These are phyloP conservation scores for Octodon degus DNA, from an alignment of 2,113 vertebrate species.

Conservation along the genomic window DNA sequence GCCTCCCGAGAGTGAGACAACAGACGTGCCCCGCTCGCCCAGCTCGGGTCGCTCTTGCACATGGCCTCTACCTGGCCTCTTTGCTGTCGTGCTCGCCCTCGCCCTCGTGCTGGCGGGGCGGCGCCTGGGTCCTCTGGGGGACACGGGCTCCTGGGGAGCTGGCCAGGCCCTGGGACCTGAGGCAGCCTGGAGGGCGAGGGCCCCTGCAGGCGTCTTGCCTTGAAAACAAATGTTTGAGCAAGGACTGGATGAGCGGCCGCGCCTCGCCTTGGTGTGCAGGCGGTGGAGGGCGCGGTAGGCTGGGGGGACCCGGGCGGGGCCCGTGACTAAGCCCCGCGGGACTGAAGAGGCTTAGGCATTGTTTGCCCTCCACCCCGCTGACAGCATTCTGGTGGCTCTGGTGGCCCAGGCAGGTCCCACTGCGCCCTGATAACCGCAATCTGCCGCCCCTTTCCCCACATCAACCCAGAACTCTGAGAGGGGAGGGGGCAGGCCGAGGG, in stretches of 20 bases:
- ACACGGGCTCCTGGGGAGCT: background rate
- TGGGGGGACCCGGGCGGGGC: background rate
- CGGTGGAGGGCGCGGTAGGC: background rate
- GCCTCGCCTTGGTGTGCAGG: background rate
- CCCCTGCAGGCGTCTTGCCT: background rate
- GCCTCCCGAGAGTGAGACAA: background rate
- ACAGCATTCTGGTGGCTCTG: background rate
- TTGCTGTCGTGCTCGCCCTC: background rate
- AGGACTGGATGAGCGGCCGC: background rate
- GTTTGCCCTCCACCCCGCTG: constrained; percentile 17
- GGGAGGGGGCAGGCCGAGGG: background rate
- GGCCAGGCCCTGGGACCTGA: background rate
- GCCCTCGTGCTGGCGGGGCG: background rate
- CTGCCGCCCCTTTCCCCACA: background rate
- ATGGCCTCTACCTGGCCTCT: too few species aligned
- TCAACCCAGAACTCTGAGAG: background rate
- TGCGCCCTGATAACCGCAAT: background rate
- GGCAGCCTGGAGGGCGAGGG: background rate
- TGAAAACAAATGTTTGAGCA: constrained; percentile 74
- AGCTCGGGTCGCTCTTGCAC: background rate
- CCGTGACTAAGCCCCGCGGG: background rate
- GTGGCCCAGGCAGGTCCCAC: background rate
- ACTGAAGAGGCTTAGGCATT: background rate
- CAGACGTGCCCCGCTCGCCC: fast-evolving
- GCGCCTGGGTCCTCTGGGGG: background rate